Evolutionary conservation across 2,113 vertebrate species (phyloP).

Genomic region (Smithornis capensis): DNA sequence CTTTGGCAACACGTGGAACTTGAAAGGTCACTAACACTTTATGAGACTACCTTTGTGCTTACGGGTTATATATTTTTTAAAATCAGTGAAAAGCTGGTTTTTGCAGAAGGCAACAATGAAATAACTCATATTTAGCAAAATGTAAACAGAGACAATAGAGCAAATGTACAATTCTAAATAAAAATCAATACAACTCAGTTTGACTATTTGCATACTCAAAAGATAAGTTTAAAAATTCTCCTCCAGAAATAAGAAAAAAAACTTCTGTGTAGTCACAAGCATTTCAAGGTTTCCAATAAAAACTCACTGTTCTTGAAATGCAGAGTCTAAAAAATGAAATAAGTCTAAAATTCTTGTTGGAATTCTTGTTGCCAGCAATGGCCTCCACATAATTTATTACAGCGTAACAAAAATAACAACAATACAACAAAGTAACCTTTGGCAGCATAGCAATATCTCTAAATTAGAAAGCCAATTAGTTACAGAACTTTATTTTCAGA

Average conservation of each 20-base stretch:
- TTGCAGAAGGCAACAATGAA: not conserved
- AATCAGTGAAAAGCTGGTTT: not conserved
- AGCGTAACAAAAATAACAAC: not conserved
- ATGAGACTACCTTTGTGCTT: not conserved
- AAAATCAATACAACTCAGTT: not conserved
- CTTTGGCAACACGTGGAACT: not conserved
- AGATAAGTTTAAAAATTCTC: not conserved
- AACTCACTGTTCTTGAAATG: not conserved
- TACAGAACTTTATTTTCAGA: not conserved
- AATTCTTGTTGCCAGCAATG: not conserved
- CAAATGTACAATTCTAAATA: not conserved
- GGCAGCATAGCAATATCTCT: not conserved
- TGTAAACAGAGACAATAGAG: not conserved
- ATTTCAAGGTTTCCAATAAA: not conserved
- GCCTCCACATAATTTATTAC: not conserved
- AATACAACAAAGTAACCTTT: not conserved
- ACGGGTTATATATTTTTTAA: not conserved
- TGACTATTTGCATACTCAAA: not conserved
- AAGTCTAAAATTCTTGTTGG: not conserved
- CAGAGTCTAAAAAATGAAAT: not conserved
- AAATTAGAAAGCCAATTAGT: not conserved
- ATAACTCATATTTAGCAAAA: not conserved
- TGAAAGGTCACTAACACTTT: rapidly evolving
- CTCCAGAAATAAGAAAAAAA: not conserved
- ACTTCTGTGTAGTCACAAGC: not conserved